Evolutionary conservation across 35 echinoderm and acorn worm genomes (phyloP), one percentile per base, ranked within the genome.

Genomic region (Stichopus chloronotus): DNA sequence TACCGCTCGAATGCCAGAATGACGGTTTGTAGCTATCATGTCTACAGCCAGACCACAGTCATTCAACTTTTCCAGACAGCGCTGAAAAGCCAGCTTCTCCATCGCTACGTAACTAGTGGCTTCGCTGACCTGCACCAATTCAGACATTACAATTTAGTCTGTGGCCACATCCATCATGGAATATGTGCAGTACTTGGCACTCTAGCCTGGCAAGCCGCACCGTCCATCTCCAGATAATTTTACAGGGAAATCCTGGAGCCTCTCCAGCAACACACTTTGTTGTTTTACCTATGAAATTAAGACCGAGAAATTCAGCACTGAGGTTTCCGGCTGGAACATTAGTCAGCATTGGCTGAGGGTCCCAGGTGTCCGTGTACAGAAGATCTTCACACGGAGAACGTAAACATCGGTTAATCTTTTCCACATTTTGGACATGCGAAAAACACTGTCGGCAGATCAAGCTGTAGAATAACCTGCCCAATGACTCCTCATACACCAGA

Each of bases 21-120:
- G 94, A 8, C 92, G 58, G 68, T 95, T 91, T 16, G 94, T 95
- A 4, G 92, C 86, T 9, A 95, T 72, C 53, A 58, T 25, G 16
- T 60, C 20, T 24, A 95, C 55, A 5, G 24, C 3, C 1, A 95
- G 4, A 16, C 59, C 84, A 21, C 87, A 53, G 6, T 63, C 83
- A 9, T 55, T 2, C 9, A 58, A 81, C 6, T 80, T 11, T 22
- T 88, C 87, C 54, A 88, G 3, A 43, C 58, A 55, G 8, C 82
- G 5, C 17, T 78, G 30, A 68, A 78, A 95, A 3, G 78, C 92
- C 12, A 72, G 22, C n/a, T 90, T 80, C 79, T 93, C 22, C 19
- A 20, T 72, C 17, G 19, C 69, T 10, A 78, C 84, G 2, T 83
- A 93, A 25, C 91, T 79, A 10, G 91, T 25, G 2, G 85, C 61